These are phyloP conservation scores for Episyrphus balteatus DNA, from an alignment of 1,140 invertebrate genomes.

Conservation along the genomic window DNA sequence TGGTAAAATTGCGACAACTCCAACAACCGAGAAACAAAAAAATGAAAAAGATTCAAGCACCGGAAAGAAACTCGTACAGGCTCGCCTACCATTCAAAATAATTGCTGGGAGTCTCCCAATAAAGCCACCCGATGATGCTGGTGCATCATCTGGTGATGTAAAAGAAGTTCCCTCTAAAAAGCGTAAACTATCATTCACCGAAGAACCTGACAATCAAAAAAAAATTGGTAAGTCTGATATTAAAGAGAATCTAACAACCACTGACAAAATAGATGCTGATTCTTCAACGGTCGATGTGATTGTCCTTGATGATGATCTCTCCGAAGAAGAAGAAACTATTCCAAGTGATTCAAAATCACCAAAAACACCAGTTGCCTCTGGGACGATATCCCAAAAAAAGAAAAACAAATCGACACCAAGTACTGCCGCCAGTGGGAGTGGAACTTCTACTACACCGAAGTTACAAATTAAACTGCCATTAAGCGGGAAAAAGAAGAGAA, in stretches of 20 bases:
- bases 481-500: conserved; percentile 20
- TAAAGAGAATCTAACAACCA: background rate
- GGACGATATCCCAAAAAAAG: too few relatives aligned
- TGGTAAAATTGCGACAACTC: too few relatives aligned
- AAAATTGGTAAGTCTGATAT: background rate
- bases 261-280: too few relatives aligned
- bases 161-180: background rate
- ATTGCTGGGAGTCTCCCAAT: conserved; percentile 1
- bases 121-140: background rate
- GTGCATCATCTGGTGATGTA: background rate
- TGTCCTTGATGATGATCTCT: background rate
- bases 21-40: too few relatives aligned
- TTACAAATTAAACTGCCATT: conserved; percentile 26
- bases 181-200: background rate
- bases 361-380: conserved; percentile 9
- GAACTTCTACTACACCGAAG: background rate
- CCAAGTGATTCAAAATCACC: background rate
- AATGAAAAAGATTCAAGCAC: too few relatives aligned
- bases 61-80: conserved; percentile 35
- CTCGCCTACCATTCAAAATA: conserved; percentile 33
- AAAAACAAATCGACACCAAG: background rate
- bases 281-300: too few relatives aligned
- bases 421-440: background rate
- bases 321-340: background rate
- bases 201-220: background rate